phyloP scores from a whole-genome alignment of 2,797 vertebrate genomes.

The Paramormyrops hopkinsi region DNA sequence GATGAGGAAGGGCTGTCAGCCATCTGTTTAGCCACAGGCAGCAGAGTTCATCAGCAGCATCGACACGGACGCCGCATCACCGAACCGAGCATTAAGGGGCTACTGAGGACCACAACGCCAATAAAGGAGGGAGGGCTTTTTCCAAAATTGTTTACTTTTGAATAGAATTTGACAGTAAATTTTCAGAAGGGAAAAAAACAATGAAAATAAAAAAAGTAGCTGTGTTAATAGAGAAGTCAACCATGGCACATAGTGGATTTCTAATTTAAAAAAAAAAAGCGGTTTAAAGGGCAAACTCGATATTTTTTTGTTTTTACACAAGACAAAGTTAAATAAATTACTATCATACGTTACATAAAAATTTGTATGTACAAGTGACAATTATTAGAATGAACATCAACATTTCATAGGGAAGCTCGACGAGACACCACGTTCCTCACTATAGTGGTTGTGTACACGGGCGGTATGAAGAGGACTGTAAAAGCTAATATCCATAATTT shows the following conservation, averaged over 20 bases:
- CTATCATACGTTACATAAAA: conserved; percentile 70
- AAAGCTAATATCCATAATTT: neutral
- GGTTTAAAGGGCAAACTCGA: conserved; percentile 40
- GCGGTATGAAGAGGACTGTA: neutral
- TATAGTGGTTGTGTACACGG: conserved; percentile 25
- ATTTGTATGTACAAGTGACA: conserved; percentile 69
- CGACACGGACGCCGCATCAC: neutral
- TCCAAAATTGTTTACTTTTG: neutral
- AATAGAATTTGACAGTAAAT: conserved; percentile 14
- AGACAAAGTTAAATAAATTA: conserved; percentile 78
- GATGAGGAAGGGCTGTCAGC: neutral
- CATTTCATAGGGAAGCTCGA: conserved; percentile 54
- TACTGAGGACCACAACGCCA: neutral
- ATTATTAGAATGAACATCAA: conserved; percentile 66
- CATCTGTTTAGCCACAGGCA: neutral
- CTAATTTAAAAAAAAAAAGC: conserved; percentile 64
- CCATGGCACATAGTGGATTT: conserved; percentile 68
- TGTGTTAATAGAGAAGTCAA: conserved; percentile 71
- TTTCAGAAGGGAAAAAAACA: conserved; percentile 34
- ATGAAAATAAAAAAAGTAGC: conserved; percentile 43
- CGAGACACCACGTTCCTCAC: conserved; percentile 59
- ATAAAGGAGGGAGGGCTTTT: neutral
- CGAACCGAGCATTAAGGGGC: conserved; percentile 28
- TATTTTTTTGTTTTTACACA: conserved; percentile 43
- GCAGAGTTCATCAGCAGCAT: neutral